phyloP scores from a whole-genome alignment of 1,140 invertebrate species.

The Gryllus bimaculatus region DNA sequence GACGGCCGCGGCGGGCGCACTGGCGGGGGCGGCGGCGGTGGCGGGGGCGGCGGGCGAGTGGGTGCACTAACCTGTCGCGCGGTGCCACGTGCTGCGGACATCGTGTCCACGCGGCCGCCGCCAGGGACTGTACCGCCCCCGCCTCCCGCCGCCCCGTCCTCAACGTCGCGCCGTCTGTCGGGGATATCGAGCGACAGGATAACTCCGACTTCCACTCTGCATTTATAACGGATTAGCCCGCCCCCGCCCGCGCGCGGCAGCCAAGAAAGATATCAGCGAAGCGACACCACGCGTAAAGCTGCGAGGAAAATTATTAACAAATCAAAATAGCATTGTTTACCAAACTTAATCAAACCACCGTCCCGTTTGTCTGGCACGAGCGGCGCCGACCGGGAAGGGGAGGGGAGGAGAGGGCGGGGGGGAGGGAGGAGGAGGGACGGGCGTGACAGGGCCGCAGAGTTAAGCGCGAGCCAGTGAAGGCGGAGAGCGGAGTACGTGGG shows the following conservation, averaged over 20 bases:
- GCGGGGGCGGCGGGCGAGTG: not conserved
- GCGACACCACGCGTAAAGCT: not conserved
- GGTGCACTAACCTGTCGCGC: too few species aligned
- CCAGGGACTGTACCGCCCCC: too few species aligned
- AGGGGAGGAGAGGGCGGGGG: too few species aligned
- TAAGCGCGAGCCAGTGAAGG: not conserved
- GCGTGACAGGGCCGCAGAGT: not conserved
- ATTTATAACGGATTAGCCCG: not conserved
- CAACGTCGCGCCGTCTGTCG: not conserved
- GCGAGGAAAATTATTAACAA: not conserved
- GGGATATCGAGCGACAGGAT: not conserved
- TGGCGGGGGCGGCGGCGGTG: too few species aligned
- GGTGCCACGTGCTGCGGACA: too few species aligned
- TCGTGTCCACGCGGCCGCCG: too few species aligned
- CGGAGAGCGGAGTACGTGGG: too few species aligned
- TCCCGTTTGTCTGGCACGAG: not conserved
- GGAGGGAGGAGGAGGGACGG: too few species aligned
- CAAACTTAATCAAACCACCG: not conserved
- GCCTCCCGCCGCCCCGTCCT: not conserved
- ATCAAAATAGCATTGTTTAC: not conserved
- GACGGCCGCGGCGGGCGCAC: too few species aligned
- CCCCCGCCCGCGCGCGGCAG: too few species aligned
- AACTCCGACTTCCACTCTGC: constrained; percentile 2
- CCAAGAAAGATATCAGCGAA: not conserved
- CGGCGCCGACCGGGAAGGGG: too few species aligned